Evolutionary conservation across 2,113 vertebrate genomes (phyloP).

Genomic region (Lycaon pictus): DNA sequence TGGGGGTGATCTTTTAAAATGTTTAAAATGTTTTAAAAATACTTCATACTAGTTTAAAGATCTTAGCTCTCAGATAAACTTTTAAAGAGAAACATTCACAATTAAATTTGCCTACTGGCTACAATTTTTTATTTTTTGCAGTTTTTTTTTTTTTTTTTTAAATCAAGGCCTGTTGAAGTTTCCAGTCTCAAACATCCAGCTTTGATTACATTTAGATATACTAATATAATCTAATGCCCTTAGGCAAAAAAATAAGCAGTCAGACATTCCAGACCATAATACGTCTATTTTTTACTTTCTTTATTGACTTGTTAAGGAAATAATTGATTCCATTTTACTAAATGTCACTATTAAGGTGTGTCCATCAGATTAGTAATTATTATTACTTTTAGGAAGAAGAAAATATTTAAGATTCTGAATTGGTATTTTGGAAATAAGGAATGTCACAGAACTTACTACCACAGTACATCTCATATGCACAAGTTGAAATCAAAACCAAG

Average conservation of each 20-base stretch:
- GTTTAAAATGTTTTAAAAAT: constrained; percentile 42
- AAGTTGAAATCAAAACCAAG: constrained; percentile 51
- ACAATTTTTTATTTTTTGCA: constrained; percentile 16
- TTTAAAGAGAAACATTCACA: constrained; percentile 53
- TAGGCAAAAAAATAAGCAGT: not conserved
- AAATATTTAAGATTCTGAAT: constrained; percentile 9
- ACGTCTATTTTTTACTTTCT: constrained; percentile 60
- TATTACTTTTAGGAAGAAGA: constrained; percentile 66
- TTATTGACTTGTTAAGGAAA: constrained; percentile 58
- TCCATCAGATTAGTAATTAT: constrained; percentile 67
- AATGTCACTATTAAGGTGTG: constrained; percentile 42
- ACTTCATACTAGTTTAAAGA: constrained; percentile 52
- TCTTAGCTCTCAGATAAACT: constrained; percentile 51
- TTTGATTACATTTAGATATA: constrained; percentile 60
- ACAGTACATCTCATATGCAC: not conserved
- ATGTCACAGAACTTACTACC: not conserved
- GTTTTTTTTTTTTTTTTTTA: not conserved
- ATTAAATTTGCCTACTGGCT: constrained; percentile 14
- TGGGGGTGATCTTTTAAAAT: constrained; percentile 9
- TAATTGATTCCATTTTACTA: constrained; percentile 49
- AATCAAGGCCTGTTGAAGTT: constrained; percentile 17
- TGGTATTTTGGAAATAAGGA: not conserved
- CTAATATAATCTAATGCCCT: not conserved
- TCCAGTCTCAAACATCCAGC: not conserved
- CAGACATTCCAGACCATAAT: not conserved